Evolutionary conservation across 2,888 invertebrate genomes (phyloP).

Genomic region (Eristalis tenax): DNA sequence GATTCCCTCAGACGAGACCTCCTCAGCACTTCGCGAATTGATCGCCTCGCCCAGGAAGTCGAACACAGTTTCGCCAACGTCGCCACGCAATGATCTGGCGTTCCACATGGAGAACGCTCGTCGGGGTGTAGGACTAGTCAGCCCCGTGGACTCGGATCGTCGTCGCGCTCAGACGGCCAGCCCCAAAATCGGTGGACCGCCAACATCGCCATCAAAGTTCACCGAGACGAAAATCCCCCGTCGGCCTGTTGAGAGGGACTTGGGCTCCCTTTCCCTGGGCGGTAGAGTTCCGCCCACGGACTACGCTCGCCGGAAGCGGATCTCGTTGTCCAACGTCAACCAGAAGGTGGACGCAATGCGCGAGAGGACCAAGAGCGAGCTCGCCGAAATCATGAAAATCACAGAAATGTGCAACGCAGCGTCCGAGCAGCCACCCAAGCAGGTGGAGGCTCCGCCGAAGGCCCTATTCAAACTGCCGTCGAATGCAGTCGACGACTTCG

Average conservation of each 20-base stretch:
- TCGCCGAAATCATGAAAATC: constrained; percentile 80
- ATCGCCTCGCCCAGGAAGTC: constrained; percentile 73
- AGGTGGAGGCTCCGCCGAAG: constrained; percentile 6
- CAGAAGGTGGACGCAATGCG: constrained; percentile 77
- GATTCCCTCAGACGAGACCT: constrained; percentile 77
- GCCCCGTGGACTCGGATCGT: constrained; percentile 69
- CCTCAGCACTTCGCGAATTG: constrained; percentile 77
- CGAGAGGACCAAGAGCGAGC: constrained; percentile 79
- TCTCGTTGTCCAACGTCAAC: constrained; percentile 76
- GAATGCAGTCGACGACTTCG: constrained; percentile 49
- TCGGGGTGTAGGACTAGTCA: constrained; percentile 74
- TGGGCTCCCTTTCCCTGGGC: constrained; percentile 35
- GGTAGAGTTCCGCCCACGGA: constrained; percentile 44
- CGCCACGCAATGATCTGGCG: constrained; percentile 74
- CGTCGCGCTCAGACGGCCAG: constrained; percentile 75
- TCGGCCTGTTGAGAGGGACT: constrained; percentile 41
- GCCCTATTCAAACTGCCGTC: constrained; percentile 25
- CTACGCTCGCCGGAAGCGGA: constrained; percentile 73
- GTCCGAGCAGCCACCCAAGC: constrained; percentile 23
- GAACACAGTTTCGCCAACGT: constrained; percentile 53
- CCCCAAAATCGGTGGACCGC: constrained; percentile 73
- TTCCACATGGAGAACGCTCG: constrained; percentile 77
- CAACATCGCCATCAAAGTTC: constrained; percentile 36
- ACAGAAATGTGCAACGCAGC: constrained; percentile 76
- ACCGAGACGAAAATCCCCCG: constrained; percentile 63